Conservation (phyloP, 2,888 invertebrate genomes). For the Eupithecia centaureata region DNA sequence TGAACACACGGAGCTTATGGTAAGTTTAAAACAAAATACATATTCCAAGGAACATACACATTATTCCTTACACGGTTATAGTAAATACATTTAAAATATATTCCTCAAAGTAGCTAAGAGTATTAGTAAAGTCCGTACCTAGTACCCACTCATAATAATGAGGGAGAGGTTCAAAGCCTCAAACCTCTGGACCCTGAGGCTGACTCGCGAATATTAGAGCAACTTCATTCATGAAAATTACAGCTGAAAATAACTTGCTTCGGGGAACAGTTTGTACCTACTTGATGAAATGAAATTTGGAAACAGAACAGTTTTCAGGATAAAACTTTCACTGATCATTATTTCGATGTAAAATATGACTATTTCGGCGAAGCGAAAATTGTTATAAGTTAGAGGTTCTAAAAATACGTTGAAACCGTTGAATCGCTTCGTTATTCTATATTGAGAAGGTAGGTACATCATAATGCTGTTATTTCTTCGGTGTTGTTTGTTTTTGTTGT, state of each 20-base stretch:
- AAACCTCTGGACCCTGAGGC: not conserved
- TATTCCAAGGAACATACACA: no score
- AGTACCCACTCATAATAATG: conserved; percentile 3
- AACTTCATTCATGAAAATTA: conserved; percentile 8
- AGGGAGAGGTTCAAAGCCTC: not conserved
- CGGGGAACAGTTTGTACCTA: not conserved
- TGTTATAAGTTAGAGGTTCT: not conserved
- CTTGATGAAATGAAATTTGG: not conserved
- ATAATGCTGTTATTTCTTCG: no score
- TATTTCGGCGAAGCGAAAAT: not conserved
- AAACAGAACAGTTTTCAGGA: not conserved
- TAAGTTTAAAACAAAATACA: conserved; percentile 50
- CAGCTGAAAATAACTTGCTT: conserved; percentile 1
- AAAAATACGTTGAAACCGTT: not conserved
- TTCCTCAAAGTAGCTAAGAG: not conserved
- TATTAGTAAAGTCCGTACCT: not conserved
- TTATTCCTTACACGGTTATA: not conserved
- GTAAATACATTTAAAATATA: not conserved
- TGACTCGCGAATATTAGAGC: not conserved
- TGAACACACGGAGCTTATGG: conserved; percentile 68
- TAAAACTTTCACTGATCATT: not conserved
- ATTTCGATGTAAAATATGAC: not conserved
- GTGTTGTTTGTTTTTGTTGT: no score
- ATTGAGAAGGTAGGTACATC: no score
- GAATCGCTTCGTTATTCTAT: no score